Evolutionary conservation across 2,888 invertebrate genomes (phyloP).

Genomic region (Tolmerus cingulatus): DNA sequence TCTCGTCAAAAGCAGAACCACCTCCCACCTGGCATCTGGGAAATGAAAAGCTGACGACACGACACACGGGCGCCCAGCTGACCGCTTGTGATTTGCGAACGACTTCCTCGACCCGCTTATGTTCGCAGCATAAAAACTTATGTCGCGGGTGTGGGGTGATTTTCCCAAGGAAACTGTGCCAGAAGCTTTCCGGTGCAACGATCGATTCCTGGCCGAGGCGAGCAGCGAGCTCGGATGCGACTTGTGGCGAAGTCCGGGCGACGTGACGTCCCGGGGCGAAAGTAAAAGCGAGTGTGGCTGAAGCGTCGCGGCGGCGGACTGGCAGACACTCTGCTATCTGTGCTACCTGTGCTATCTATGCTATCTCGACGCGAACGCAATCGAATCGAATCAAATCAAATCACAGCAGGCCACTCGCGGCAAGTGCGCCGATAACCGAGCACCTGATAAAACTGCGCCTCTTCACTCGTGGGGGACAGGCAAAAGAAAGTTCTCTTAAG

Average conservation of each 20-base stretch:
- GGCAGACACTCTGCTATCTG: too few relatives aligned
- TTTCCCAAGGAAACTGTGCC: background rate
- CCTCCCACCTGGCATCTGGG: background rate
- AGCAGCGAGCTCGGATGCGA: background rate
- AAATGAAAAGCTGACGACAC: background rate
- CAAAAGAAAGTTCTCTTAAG: background rate
- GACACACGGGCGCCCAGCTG: background rate
- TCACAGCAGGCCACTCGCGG: background rate
- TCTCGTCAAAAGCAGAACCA: background rate
- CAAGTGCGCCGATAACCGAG: background rate
- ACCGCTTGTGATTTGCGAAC: background rate
- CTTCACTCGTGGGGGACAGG: background rate
- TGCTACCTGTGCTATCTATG: background rate
- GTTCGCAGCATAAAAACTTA: background rate
- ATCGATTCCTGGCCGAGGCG: background rate
- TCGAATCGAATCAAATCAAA: background rate
- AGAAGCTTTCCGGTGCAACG: background rate
- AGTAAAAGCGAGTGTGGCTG: background rate
- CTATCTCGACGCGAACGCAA: background rate
- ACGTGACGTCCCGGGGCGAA: background rate
- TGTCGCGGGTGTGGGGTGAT: background rate
- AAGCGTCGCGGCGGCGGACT: too few relatives aligned
- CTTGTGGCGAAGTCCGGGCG: background rate
- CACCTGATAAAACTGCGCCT: background rate
- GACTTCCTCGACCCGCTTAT: background rate